Base-by-base conservation (phyloP, 2,113 vertebrate genomes). In the Passer montanus region DNA sequence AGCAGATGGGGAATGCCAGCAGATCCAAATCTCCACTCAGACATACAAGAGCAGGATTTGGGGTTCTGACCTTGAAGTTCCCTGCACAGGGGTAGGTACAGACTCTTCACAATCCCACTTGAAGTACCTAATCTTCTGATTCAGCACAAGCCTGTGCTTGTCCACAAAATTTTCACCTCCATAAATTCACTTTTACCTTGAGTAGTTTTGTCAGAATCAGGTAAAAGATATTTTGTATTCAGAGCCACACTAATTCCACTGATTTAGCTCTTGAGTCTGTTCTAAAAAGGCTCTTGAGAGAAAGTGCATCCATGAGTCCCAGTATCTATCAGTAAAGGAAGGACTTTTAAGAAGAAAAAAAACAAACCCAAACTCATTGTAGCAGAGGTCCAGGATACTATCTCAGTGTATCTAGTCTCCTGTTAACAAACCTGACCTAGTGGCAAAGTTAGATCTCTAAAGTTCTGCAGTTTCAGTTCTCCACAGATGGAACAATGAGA, bases 61-160 rank as follows among this genome's bases (percentile, higher is more conserved):
- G 22, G 14, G 7, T 30, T 85, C 33, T 75, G 43, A 59, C 28
- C 8, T 28, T 78, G 44, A 62, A 37, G 18, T 50, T 89, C 55
- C 33, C 33, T 35, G 20, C 35, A 26, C 3, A 24, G 43, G 4
- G 14, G 13, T 11, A 5, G 1, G 39, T 33, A 26, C 3, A 1
- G n/a, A 13, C 13, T 11, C 33, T 89, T 56, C n/a, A 7, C 37
- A 75, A 43, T 47, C n/a, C 24, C 31, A 15, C 53, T 84, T 62
- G 31, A n/a, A 56, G 19, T 21, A 49, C 66, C 24, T 31, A 35
- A 30, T 44, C 68, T 43, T 41, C 39, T 41, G 47, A 6, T 37
- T 15, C 18, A 43, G 20, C 2, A 3, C 13, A 16, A 76, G 6
- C 11, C 28, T 41, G 11, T 37, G 39, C 44, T 35, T 16, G 2